Evolutionary conservation across 2,113 vertebrate genomes (phyloP).

Genomic region (Petromus typicus): DNA sequence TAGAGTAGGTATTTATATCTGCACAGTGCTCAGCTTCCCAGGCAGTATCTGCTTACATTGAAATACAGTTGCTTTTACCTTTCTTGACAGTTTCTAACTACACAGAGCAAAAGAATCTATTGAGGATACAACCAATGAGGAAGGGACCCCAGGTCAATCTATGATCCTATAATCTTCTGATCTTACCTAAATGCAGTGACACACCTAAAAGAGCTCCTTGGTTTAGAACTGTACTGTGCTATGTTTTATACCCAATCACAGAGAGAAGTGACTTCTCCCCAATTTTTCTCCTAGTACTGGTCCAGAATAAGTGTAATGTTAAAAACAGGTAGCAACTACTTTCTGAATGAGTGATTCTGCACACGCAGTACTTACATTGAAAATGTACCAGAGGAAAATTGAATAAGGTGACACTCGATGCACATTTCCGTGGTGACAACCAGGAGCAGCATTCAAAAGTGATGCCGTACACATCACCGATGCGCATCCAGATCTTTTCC

Average conservation of each 20-base stretch:
- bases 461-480: not conserved
- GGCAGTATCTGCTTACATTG: not conserved
- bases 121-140: not conserved
- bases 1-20: not conserved
- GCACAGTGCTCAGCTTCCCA: not conserved
- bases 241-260: not conserved
- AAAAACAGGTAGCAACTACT: not conserved
- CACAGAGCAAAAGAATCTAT: not conserved
- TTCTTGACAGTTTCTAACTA: slow-evolving; percentile 2
- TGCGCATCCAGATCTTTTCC: not conserved
- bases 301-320: not conserved
- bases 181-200: not conserved
- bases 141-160: not conserved
- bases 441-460: not conserved
- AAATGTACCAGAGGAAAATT: not conserved
- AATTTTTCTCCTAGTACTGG: not conserved
- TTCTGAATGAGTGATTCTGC: not conserved
- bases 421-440: not conserved
- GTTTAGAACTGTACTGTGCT: not conserved
- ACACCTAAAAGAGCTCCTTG: not conserved
- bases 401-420: not conserved
- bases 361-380: not conserved
- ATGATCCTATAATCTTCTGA: not conserved
- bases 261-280: not conserved
- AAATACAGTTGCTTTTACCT: not conserved